phyloP scores from a whole-genome alignment of 2,113 vertebrate genomes.

The Sturnira hondurensis region DNA sequence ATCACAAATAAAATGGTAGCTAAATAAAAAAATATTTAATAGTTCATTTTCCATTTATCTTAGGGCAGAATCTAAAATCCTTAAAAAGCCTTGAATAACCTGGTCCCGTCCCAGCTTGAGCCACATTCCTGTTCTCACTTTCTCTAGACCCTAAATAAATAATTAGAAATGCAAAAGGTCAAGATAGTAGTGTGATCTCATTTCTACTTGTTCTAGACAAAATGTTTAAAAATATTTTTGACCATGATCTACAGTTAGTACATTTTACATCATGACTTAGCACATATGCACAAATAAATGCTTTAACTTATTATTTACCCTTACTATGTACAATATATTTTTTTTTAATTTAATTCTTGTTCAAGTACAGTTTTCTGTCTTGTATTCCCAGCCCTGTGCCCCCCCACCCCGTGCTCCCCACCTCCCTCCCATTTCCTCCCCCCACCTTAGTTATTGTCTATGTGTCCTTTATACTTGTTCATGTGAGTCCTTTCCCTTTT shows the following conservation, averaged over 20 bases:
- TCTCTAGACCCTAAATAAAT: neutral
- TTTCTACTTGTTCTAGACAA: neutral
- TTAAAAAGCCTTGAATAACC: neutral
- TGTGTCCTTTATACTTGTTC: too few species aligned
- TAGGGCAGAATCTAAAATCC: neutral
- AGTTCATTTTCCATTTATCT: neutral
- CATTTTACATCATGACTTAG: neutral
- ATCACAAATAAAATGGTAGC: neutral
- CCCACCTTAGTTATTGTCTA: too few species aligned
- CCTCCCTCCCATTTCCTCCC: too few species aligned
- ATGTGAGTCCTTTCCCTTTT: too few species aligned
- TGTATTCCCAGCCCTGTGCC: too few species aligned
- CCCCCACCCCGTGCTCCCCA: too few species aligned
- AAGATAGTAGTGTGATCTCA: neutral
- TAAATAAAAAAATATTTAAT: neutral
- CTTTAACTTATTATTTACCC: neutral
- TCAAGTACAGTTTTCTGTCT: too few species aligned
- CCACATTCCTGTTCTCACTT: neutral
- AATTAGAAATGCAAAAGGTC: neutral
- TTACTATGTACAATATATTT: neutral
- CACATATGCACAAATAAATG: neutral
- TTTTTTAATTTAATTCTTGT: too few species aligned
- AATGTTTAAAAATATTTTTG: neutral
- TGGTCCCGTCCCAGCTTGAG: neutral
- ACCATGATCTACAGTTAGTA: neutral